A percentile compares a stretch with the other conserved stretches of the same genome.
Conservation (phyloP, 1,140 invertebrate species). For the Phymorhynchus buccinoides region DNA sequence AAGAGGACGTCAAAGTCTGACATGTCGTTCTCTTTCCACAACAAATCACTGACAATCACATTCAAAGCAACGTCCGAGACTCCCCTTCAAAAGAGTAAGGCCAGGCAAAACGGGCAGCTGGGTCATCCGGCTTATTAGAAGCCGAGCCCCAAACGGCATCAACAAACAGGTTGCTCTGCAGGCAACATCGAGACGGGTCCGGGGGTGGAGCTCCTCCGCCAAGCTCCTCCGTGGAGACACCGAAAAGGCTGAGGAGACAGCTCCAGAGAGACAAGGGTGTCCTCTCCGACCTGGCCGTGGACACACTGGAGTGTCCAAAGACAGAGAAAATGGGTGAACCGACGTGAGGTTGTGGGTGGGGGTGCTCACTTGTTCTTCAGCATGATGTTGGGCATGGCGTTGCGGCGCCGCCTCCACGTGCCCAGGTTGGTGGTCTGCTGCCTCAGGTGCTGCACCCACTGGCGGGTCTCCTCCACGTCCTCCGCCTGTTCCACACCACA, state of each 20-base stretch:
- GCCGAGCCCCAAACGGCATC: neutral
- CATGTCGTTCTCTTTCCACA: no score
- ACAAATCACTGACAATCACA: neutral
- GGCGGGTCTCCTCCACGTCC: conserved; percentile 85
- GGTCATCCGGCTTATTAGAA: neutral
- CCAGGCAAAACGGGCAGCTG: neutral
- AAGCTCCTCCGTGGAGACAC: neutral
- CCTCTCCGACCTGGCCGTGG: neutral
- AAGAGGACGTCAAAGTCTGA: no score
- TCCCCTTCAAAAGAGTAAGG: neutral
- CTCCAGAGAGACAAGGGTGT: neutral
- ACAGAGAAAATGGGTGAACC: neutral
- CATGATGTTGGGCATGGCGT: conserved; percentile 96
- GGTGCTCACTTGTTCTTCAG: conserved; percentile 78
- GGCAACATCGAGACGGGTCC: neutral
- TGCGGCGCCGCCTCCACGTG: conserved; percentile 90
- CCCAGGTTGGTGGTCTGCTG: conserved; percentile 92
- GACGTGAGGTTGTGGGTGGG: neutral
- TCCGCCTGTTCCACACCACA: conserved; percentile 82
- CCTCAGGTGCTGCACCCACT: conserved; percentile 91
- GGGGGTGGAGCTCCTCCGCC: neutral
- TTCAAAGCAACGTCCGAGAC: neutral
- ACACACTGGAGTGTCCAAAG: neutral
- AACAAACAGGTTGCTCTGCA: neutral
- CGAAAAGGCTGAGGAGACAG: neutral